Conservation (phyloP, 2,113 vertebrate genomes). For the Pterophyllum scalare region DNA sequence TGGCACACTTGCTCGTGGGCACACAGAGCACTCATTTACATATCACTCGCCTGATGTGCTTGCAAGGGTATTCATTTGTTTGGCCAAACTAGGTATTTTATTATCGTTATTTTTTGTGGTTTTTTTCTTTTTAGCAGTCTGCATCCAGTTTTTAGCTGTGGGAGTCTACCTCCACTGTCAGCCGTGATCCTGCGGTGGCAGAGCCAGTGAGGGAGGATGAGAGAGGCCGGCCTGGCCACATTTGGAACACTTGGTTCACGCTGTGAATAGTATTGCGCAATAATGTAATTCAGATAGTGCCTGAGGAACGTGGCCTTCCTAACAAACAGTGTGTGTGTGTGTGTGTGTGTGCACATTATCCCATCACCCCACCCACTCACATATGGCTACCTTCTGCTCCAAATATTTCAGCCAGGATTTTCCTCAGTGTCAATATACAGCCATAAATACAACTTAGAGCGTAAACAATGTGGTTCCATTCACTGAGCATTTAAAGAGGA, state of each 20-base stretch:
- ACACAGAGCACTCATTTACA: conserved; percentile 45
- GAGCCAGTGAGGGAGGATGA: background rate
- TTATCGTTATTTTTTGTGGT: background rate
- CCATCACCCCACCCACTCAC: conserved; percentile 47
- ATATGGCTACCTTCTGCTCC: conserved; percentile 67
- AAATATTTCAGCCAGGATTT: conserved; percentile 31
- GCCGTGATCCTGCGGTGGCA: conserved; percentile 36
- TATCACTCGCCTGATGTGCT: conserved; percentile 42
- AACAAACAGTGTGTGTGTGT: conserved; percentile 28
- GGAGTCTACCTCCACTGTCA: background rate
- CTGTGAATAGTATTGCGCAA: conserved; percentile 21
- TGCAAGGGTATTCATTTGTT: conserved; percentile 45
- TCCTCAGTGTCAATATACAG: background rate
- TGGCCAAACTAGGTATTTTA: conserved; percentile 46
- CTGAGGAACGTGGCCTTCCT: conserved; percentile 34
- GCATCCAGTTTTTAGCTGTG: conserved; percentile 21
- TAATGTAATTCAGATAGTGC: conserved; percentile 34
- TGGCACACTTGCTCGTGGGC: conserved; percentile 54
- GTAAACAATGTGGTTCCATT: conserved; percentile 20
- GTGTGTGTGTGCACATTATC: conserved; percentile 31
- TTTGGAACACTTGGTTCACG: conserved; percentile 38
- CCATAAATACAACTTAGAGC: background rate
- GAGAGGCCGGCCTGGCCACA: background rate
- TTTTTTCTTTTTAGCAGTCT: background rate
- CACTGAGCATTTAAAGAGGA: background rate